A percentile compares a stretch with the other conserved stretches of the same genome.
These are phyloP conservation scores for Anolis carolinensis DNA, from an alignment of 2,113 vertebrate genomes.

Conservation along the genomic window DNA sequence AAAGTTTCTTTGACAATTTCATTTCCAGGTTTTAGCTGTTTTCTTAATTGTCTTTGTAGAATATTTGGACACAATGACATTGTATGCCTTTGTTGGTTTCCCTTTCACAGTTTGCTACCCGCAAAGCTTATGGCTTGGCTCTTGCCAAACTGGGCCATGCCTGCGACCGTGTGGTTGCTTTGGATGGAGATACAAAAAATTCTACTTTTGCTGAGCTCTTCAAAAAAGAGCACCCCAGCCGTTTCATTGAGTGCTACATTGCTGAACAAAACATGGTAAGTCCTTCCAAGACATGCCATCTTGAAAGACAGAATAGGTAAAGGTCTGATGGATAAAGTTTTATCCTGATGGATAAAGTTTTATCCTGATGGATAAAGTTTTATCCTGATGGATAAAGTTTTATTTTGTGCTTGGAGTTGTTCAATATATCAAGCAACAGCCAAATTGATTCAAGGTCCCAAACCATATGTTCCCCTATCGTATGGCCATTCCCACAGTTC, in stretches of 20 bases:
- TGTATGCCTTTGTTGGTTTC: not conserved
- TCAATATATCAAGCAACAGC: not conserved
- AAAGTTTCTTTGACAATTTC: not conserved
- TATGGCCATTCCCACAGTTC: not conserved
- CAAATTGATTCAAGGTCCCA: not conserved
- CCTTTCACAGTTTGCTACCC: conserved; percentile 83
- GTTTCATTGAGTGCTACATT: conserved; percentile 94
- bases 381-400: not conserved
- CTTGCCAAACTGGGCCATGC: conserved; percentile 90
- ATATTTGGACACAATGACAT: not conserved
- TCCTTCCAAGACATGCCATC: not conserved
- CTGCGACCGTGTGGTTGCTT: conserved; percentile 86
- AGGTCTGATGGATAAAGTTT: not conserved
- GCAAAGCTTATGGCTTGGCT: conserved; percentile 90
- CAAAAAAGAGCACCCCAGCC: conserved; percentile 91
- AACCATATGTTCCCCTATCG: not conserved
- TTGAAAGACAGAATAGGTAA: not conserved
- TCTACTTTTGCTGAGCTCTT: conserved; percentile 93
- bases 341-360: not conserved
- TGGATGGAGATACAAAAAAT: conserved; percentile 95
- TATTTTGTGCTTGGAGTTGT: not conserved
- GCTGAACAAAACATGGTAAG: conserved; percentile 96
- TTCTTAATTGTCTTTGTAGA: not conserved
- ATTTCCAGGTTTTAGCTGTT: not conserved
- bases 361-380: not conserved